Evolutionary conservation across 2,888 invertebrate genomes (phyloP), one percentile per base, ranked within the genome.

Genomic region (Odontothrips loti): DNA sequence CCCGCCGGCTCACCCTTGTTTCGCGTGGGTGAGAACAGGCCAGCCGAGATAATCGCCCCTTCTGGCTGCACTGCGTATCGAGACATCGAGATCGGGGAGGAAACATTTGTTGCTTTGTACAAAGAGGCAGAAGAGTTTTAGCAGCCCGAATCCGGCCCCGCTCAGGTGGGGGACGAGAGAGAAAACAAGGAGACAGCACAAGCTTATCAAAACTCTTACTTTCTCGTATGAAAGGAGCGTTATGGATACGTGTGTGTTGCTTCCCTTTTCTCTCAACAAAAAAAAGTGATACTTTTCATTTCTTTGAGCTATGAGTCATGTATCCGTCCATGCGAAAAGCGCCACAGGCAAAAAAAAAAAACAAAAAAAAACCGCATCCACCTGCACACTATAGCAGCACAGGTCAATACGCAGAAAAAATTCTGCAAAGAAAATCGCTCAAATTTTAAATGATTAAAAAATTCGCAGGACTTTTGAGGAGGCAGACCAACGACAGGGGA

Each of bases 141-240:
- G 48, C 48, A 48, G 48, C 48, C 15, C 51, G 2, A 20, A 51
- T 3, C 51, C 51, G 58, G 20, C 6, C 58, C 58, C 17, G 58
- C 17, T 3, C 20, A 20, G 15, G 17, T 17, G 58, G 12, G n/a
- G 58, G 17, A 58, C 15, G n/a, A 17, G 15, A 17, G 10, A 51
- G 10, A 20, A 20, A 6, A 58, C 0, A 58, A 17, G 8, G 15
- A 58, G n/a, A 20, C 58, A 17, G 58, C 58, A 58, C 10, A 75
- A 75, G 23, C 68, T 75, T 75, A 75, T 75, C 68, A 75, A 75
- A 75, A 75, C 68, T 75, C 27, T 75, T 75, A 75, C 68, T 75
- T 75, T 75, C 68, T 23, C 27, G 6, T 75, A 27, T 23, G 8
- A 1, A 12, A 23, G 27, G 58, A 58, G n/a, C 58, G 58, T n/a